A percentile compares a stretch with the other conserved stretches of the same genome.
Evolutionary conservation across 2,888 invertebrate genomes (phyloP).

Genomic region (Pristionchus maxplancki): DNA sequence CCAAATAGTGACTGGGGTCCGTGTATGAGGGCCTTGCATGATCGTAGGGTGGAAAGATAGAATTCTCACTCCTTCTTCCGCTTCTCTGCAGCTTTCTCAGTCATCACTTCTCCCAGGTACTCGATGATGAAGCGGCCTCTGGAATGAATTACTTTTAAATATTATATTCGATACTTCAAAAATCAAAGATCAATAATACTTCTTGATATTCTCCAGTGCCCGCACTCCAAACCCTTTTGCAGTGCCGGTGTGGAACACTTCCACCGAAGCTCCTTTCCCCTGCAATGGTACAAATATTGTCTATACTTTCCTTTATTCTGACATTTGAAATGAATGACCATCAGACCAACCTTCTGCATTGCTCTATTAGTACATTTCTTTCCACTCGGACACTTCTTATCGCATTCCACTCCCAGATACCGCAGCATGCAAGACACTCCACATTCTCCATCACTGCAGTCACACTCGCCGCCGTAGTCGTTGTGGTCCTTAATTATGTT

Average conservation of each 20-base stretch:
- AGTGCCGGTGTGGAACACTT: slow-evolving; percentile 85
- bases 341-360: slow-evolving; percentile 91
- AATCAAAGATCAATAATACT: slow-evolving; percentile 81
- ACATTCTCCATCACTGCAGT: slow-evolving; percentile 30
- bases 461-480: slow-evolving; percentile 48
- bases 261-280: slow-evolving; percentile 88
- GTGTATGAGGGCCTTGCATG: too few species aligned
- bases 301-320: too few species aligned
- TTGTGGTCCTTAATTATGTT: neutral
- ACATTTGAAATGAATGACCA: too few species aligned
- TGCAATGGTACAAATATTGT: slow-evolving; percentile 42
- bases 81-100: slow-evolving; percentile 90
- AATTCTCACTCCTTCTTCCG: slow-evolving; percentile 35
- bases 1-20: too few species aligned
- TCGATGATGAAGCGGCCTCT: slow-evolving; percentile 97
- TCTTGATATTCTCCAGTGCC: slow-evolving; percentile 85
- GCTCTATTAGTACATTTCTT: slow-evolving; percentile 94
- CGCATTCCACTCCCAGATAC: slow-evolving; percentile 80
- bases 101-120: slow-evolving; percentile 97
- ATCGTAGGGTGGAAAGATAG: too few species aligned
- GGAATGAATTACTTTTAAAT: slow-evolving; percentile 66
- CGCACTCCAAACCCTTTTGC: slow-evolving; percentile 96
- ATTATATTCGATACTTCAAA: too few species aligned
- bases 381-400: slow-evolving; percentile 89
- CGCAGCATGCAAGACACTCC: slow-evolving; percentile 31